Evolutionary conservation across 2,113 vertebrate species (phyloP), one percentile per base, ranked within the genome.

Genomic region (Hydrochoerus hydrochaeris): DNA sequence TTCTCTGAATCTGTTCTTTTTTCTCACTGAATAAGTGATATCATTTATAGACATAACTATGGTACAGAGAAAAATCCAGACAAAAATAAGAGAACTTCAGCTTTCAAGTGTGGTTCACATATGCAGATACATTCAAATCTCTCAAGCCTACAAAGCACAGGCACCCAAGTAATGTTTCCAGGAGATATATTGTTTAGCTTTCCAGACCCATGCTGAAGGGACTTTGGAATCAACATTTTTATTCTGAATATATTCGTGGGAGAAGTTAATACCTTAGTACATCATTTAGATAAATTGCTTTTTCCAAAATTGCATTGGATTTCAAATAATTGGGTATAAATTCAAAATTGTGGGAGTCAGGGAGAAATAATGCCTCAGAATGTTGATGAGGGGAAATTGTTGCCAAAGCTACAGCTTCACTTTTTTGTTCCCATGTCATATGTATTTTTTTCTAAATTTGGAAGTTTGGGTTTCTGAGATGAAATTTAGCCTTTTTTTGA

Each of bases 401-500:
- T 88, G 57, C 28, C 49, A 94, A 80, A 86, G 24, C 28, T 71
- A 77, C 58, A 67, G 30, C 41, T 80, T n/a, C 5, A 73, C 83
- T 20, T 44, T 94, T 91, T 95, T 94, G 54, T 54, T 26, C 22
- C 52, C 52, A 85, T 28, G 38, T 54, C 19, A 20, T 78, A 85
- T 38, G 35, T 67, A 86, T 63, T 84, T 87, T 93, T n/a, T 94
- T 89, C 69, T 86, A 87, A 81, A 89, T 78, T 67, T 85, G 75
- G 41, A 94, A 22, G 67, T 54, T 84, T 73, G 30, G 57, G 81
- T 86, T 95, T 97, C 54, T 96, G 89, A 95, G 49, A 94, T 86
- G 86, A 94, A 91, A 90, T 35, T 41, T 30, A 91, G 41, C 73
- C 22, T 94, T 92, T 85, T 91, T 96, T 95, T 91, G 84, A 96